Percentiles rank a stretch among this genome's conserved stretches.
Evolutionary conservation across 2,797 vertebrate species (phyloP).

Genomic region (Cryptoblepharus egeriae): DNA sequence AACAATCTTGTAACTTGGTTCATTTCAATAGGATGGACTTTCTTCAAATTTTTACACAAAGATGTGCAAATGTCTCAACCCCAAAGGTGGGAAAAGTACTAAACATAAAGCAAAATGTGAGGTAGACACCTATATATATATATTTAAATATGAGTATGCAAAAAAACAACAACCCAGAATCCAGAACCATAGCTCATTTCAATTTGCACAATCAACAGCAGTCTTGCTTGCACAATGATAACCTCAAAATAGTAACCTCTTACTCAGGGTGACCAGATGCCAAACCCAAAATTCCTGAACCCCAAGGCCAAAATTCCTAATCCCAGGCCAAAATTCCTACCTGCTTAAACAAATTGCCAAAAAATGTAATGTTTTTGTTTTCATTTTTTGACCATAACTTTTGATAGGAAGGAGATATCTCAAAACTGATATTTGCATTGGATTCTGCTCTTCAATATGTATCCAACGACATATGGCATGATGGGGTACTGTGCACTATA

Average conservation of each 20-base stretch:
- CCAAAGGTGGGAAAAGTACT: slow-evolving; percentile 52
- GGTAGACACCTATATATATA: slow-evolving; percentile 57
- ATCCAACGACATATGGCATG: no score
- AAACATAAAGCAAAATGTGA: slow-evolving; percentile 59
- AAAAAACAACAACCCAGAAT: slow-evolving; percentile 42
- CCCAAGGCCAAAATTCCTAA: no score
- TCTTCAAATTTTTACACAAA: slow-evolving; percentile 31
- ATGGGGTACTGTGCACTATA: no score
- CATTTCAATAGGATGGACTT: not conserved
- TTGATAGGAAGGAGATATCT: no score
- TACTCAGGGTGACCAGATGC: no score
- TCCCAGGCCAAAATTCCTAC: no score
- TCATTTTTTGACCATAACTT: no score
- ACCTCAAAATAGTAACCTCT: slow-evolving; percentile 22
- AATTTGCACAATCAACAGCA: slow-evolving; percentile 42
- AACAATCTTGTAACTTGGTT: not conserved
- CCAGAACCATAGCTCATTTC: slow-evolving; percentile 5
- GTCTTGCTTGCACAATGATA: slow-evolving; percentile 21
- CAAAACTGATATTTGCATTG: no score
- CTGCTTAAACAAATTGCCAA: no score
- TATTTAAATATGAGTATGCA: not conserved
- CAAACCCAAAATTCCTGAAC: no score
- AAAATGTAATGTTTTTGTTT: no score
- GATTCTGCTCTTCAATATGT: no score
- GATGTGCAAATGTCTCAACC: slow-evolving; percentile 45